Evolutionary conservation across 2,797 vertebrate genomes (phyloP).

Genomic region (Rhinichthys osculus): DNA sequence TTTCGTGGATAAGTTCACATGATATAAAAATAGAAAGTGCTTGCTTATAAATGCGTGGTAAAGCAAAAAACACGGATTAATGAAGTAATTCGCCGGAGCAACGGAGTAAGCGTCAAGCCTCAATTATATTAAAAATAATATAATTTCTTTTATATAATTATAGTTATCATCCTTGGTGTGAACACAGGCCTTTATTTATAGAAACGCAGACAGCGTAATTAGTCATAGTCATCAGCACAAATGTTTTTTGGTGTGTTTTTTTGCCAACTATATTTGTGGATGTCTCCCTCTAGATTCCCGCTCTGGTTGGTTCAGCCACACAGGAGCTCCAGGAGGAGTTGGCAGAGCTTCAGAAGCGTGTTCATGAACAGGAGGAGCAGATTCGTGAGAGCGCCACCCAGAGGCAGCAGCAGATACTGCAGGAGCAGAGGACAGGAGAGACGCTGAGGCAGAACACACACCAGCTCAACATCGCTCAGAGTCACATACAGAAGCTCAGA

Average conservation of each 20-base stretch:
- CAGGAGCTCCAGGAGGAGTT: constrained; percentile 74
- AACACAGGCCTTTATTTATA: not conserved
- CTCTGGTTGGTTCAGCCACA: constrained; percentile 74
- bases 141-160: not conserved
- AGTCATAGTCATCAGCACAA: not conserved
- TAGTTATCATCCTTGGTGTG: not conserved
- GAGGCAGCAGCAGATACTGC: constrained; percentile 70
- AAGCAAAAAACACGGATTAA: no score
- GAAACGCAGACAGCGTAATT: not conserved
- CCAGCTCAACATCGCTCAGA: constrained; percentile 77
- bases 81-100: no score
- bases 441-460: constrained; percentile 76
- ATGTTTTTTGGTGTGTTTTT: not conserved
- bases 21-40: no score
- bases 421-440: constrained; percentile 71
- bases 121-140: no score
- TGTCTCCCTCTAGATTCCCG: constrained; percentile 73
- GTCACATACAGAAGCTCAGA: constrained; percentile 76
- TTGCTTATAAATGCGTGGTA: no score
- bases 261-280: not conserved
- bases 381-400: constrained; percentile 72
- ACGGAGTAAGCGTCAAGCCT: no score
- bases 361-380: constrained; percentile 75
- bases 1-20: no score
- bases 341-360: constrained; percentile 71